A percentile compares a stretch with the other conserved stretches of the same genome.
Conservation (phyloP, 2,888 invertebrate genomes). For the Drosophila niveifrons region DNA sequence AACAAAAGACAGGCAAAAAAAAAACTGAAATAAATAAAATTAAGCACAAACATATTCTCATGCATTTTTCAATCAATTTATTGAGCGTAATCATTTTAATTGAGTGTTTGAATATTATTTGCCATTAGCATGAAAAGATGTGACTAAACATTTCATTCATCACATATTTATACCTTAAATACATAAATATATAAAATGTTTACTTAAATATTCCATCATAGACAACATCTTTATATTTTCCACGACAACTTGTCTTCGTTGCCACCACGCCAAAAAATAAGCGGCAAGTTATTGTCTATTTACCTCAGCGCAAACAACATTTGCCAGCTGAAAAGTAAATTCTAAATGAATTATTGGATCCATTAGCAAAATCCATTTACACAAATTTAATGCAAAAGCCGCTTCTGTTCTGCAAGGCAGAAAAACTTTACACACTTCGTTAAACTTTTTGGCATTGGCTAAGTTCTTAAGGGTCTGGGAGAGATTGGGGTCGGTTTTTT, state of each 20-base stretch:
- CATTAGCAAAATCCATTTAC: slow-evolving; percentile 85
- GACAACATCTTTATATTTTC: neutral
- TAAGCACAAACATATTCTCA: slow-evolving; percentile 15
- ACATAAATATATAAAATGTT: too few species aligned
- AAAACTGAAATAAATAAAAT: neutral
- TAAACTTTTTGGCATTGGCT: slow-evolving; percentile 71
- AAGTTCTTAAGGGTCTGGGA: slow-evolving; percentile 30
- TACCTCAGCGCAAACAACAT: slow-evolving; percentile 75
- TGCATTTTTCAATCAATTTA: slow-evolving; percentile 78
- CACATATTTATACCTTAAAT: too few species aligned
- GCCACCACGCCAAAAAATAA: slow-evolving; percentile 67
- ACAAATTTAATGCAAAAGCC: slow-evolving; percentile 81
- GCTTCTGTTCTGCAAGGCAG: slow-evolving; percentile 51
- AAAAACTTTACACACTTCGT: slow-evolving; percentile 82
- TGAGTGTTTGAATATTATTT: slow-evolving; percentile 30
- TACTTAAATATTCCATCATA: too few species aligned
- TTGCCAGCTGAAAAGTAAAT: slow-evolving; percentile 78
- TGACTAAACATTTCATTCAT: neutral
- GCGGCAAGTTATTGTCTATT: slow-evolving; percentile 66
- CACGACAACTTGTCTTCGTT: slow-evolving; percentile 3
- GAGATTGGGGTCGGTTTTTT: slow-evolving; percentile 6
- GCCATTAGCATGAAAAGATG: neutral
- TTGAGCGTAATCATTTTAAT: slow-evolving; percentile 77
- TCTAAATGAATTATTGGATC: slow-evolving; percentile 85
- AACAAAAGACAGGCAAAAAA: slow-evolving; percentile 9